Base-by-base conservation (phyloP, 1,140 invertebrate species). In the Drosophila orosa region DNA sequence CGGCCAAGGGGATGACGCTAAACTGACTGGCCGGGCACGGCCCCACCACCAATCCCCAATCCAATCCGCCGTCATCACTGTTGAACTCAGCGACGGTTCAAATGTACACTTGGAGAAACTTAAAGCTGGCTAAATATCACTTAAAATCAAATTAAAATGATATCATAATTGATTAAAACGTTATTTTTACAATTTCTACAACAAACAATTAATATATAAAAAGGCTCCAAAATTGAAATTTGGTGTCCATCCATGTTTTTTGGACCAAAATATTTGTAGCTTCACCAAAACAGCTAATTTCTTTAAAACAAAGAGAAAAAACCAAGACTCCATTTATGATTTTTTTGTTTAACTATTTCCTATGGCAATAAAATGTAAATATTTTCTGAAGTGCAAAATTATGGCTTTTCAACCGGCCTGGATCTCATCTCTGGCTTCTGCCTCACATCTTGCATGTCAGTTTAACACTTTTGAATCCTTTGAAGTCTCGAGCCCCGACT, bases 401-500 rank as follows among this genome's bases (percentile, higher is more conserved):
- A 78, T 78, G 67, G 67, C 58, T 27, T 25, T 31, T 25, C 50
- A 37, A 48, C 65, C 39, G 25, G 24, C 33, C 31, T 27, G 44
- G 27, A 22, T 40, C 19, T 25, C 50, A 40, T 37, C 6, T 19
- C 57, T 50, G 31, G 58, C 65, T 63, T 47, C 44, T 71, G 54
- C 67, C 48, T 67, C 72, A 56, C 63, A 73, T 84, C 67, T 89
- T 67, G 85, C 84, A 84, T 89, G 84, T 89, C 84, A 89, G 84
- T 89, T 89, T 89, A 89, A 84, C 84, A 89, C 84, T 84, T 89
- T 82, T 68, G 69, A 89, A 78, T 89, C 84, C 80, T 90, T 89
- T 89, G 77, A 89, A 80, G 80, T 89, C 55, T 37, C 47, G 24
- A 29, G 50, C 31, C 42, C 29, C 45, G 44, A 50, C 66, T 69